These are phyloP conservation scores for Crenichthys baileyi DNA, from an alignment of 2,797 vertebrate genomes.

Conservation along the genomic window DNA sequence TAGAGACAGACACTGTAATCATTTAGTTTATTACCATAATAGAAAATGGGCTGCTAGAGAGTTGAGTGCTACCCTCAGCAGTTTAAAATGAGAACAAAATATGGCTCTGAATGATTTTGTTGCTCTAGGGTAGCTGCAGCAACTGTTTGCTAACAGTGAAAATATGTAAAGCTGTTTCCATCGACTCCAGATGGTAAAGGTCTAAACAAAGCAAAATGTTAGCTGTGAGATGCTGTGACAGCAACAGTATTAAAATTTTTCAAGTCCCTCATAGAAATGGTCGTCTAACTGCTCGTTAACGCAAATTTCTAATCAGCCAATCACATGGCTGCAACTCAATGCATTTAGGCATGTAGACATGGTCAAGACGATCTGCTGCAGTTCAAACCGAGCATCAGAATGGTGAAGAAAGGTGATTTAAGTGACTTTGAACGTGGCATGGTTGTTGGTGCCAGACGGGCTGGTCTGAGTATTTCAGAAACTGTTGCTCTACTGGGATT, in stretches of 20 bases:
- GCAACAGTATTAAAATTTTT: background rate
- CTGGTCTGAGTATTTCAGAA: no score
- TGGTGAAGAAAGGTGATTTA: no score
- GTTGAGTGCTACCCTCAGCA: background rate
- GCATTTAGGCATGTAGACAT: no score
- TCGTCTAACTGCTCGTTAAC: background rate
- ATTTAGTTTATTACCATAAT: background rate
- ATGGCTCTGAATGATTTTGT: background rate
- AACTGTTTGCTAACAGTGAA: slow-evolving; percentile 1
- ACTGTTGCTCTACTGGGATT: no score
- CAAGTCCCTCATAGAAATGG: background rate
- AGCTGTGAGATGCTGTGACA: background rate
- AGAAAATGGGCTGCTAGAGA: background rate
- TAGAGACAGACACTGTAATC: background rate
- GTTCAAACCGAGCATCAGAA: no score
- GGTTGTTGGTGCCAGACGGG: no score
- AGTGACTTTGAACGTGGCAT: no score
- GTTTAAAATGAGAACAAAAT: background rate
- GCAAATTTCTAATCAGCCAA: no score
- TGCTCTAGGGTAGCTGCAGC: background rate
- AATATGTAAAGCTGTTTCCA: background rate
- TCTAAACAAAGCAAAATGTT: background rate
- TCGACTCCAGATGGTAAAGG: background rate
- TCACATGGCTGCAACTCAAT: no score
- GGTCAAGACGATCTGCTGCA: accelerated